Conservation (phyloP, 1,140 invertebrate genomes). For the Anastrepha ludens region DNA sequence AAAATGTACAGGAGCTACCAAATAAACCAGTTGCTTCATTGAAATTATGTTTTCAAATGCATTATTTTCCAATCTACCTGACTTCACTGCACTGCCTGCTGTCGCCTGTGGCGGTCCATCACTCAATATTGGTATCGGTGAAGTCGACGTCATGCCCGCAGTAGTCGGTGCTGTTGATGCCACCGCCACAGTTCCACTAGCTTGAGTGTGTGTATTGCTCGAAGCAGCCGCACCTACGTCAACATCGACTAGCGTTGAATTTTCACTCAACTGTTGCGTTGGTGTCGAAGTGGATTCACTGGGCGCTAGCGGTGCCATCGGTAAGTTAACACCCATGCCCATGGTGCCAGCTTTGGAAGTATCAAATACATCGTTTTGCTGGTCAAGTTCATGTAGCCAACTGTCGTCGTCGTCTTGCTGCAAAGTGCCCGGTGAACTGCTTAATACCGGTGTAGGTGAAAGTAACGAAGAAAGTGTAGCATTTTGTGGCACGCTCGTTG, state of each 20-base stretch:
- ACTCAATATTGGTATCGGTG: conserved; percentile 21
- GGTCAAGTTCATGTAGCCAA: conserved; percentile 69
- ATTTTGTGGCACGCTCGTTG: conserved; percentile 2
- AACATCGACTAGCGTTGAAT: conserved; percentile 39
- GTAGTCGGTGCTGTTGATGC: conserved; percentile 51
- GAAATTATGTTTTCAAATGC: conserved; percentile 7
- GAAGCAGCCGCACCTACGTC: background rate
- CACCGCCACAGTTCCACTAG: background rate
- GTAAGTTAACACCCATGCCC: conserved; percentile 59
- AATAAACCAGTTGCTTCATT: background rate
- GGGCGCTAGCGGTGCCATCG: conserved; percentile 67
- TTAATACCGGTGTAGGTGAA: conserved; percentile 60
- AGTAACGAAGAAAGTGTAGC: conserved; percentile 62
- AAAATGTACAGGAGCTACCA: background rate
- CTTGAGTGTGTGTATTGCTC: background rate
- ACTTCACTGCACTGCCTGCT: conserved; percentile 53
- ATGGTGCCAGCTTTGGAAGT: conserved; percentile 65
- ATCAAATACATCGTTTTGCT: conserved; percentile 71
- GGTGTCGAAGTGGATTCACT: conserved; percentile 69
- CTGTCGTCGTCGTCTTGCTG: conserved; percentile 67
- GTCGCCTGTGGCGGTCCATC: conserved; percentile 22
- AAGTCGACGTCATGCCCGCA: conserved; percentile 1
- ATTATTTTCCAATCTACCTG: conserved; percentile 45
- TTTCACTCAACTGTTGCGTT: conserved; percentile 58
- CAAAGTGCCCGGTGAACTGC: conserved; percentile 60